Base-by-base conservation (phyloP, 23 tunicate genomes). In the Pegea sp. region DNA sequence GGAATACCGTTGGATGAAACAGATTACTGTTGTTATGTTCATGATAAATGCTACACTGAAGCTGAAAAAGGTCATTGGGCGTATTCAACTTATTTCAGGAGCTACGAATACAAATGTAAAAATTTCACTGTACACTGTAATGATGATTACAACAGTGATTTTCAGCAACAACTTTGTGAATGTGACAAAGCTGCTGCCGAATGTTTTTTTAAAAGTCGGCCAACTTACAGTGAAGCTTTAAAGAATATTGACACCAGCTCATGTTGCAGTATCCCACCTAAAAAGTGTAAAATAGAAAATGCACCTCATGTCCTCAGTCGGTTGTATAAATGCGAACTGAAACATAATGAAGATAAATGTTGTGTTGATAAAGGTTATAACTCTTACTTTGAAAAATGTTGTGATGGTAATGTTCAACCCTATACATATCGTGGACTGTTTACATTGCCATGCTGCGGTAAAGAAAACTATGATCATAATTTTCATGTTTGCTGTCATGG, bases 1-100 rank as follows among this genome's bases (percentile, higher is more conserved):
- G 95, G 95, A 2, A 54, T 60, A 22, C 95, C 95, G 8, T 63
- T 84, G 33, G 95, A 84, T 42, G 95, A 84, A 28, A 84, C 95
- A 2, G 95, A 84, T 59, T 67, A 74, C 84, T 81, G 95, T 28
- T 84, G 95, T 29, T 68, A 62, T 29, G 38, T 57, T 26, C 95
- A 84, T 58, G 95, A 84, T 63, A 67, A 74, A 16, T 84, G 95
- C 33, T 84, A 84, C 55, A 69, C 33, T 8, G 67, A 58, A 13
- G 63, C 72, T 26, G 84, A 67, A 24, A 16, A 19, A 13, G 21
- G 29, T 5, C 68, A 70, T 28, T 26, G 57, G 29, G 23, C 67
- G 22, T 31, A 51, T 30, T 69, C 68, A 5, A 63, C 61, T 29
- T 84, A 84, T 42, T 68, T 84, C 26, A 31, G 78, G 18, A 49